These are phyloP conservation scores for Megaptera novaeangliae DNA, from an alignment of 2,113 vertebrate species.

Conservation along the genomic window DNA sequence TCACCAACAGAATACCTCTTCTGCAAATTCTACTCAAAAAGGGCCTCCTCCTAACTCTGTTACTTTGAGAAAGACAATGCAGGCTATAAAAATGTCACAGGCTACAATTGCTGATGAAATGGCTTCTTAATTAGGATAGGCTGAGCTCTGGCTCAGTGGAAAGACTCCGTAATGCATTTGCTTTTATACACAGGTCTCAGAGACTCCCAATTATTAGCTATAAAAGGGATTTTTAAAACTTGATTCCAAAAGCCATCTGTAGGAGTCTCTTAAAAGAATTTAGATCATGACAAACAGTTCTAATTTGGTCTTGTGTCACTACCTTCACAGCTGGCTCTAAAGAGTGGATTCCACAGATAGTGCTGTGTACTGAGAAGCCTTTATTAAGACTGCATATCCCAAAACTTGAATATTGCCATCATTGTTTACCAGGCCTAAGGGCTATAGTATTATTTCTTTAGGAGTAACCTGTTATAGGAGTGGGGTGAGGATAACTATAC, in stretches of 20 bases:
- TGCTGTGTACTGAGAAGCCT: background rate
- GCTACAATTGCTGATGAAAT: background rate
- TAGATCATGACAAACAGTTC: background rate
- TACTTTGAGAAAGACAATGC: background rate
- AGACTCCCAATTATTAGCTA: background rate
- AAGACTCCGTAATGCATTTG: background rate
- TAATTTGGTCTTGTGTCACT: constrained; percentile 24
- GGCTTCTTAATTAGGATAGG: background rate
- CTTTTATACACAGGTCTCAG: background rate
- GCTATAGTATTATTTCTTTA: background rate
- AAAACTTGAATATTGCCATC: background rate
- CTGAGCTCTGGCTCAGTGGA: background rate
- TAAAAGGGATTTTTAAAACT: constrained; percentile 12
- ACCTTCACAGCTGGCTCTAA: background rate
- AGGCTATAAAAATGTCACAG: background rate
- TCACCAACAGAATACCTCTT: background rate
- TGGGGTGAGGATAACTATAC: background rate
- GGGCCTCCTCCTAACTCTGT: background rate
- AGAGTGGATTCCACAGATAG: background rate
- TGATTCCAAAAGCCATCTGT: background rate
- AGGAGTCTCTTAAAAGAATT: background rate
- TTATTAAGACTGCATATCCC: background rate
- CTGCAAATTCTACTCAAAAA: background rate
- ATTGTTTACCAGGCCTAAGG: background rate
- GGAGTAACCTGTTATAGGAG: background rate